Evolutionary conservation across 2,113 vertebrate genomes (phyloP), one percentile per base, ranked within the genome.

Genomic region (Corythaixoides concolor): DNA sequence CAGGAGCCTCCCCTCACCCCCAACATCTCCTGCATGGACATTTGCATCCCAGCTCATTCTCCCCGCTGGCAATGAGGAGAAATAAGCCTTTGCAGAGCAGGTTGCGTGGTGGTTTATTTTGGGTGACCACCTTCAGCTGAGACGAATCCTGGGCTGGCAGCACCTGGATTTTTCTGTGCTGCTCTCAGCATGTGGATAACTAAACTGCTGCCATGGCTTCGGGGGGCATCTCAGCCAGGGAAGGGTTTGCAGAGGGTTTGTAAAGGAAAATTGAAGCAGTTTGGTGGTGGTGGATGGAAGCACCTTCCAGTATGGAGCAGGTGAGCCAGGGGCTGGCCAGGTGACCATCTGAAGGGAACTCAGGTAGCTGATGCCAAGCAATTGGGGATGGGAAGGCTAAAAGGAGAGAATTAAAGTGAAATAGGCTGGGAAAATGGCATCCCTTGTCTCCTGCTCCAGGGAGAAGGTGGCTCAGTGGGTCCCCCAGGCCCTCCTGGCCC

Each of bases 381-480:
- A 22, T 39, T 69, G 27, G 63, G 72, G 53, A 24, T n/a, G 9
- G 28, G 74, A 76, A 75, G 23, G 5, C 23, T 26, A 8, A 63
- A 39, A 83, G 12, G 72, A 76, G 49, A 37, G 18, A 49, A 39
- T 45, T 8, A 39, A 69, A 88, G 37, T 5, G 18, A 58, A 55
- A 10, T 5, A 45, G 15, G 28, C 55, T 28, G 10, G 45, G 52
- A n/a, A 63, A 82, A 6, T 2, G 7, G 7, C 33, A 8, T 66
- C 9, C 3, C 73, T 24, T 80, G 37, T 69, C 23, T 90, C 15
- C 47, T 92, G 43, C 53, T 94, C 24, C 92, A 99, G 99, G 99
- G 99, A 41, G 98, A 99, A 68, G 94, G 66, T 33, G 99, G 99
- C 41, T 93, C 97, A 16, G 96, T 95, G 28, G 99, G 99, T 11